Evolutionary conservation across 1,140 invertebrate genomes (phyloP).

Genomic region (Papilio polytes): DNA sequence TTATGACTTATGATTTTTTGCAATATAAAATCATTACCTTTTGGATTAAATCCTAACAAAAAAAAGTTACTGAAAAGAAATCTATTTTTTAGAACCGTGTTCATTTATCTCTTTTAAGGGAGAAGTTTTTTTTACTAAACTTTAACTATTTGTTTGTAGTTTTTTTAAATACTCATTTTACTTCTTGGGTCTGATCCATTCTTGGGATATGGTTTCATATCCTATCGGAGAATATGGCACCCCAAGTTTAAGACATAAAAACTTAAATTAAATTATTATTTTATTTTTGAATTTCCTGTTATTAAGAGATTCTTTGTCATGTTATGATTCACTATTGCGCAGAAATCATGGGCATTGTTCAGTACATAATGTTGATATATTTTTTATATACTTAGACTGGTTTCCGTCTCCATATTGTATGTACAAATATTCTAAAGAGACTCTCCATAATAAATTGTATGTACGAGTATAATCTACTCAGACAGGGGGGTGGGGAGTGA

Average conservation of each 20-base stretch:
- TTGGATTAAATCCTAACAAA: background rate
- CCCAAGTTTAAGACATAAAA: background rate
- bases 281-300: background rate
- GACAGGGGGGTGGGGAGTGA: slow-evolving; percentile 54
- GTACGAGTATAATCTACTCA: slow-evolving; percentile 63
- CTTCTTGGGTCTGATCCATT: no score
- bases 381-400: background rate
- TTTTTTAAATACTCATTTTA: background rate
- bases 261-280: background rate
- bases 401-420: slow-evolving; percentile 6
- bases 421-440: background rate
- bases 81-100: background rate
- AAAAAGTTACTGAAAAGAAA: no score
- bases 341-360: background rate
- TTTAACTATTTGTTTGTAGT: no score
- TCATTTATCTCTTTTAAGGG: background rate
- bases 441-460: slow-evolving; percentile 31
- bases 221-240: background rate
- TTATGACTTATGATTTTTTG: background rate
- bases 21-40: background rate
- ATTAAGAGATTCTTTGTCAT: background rate
- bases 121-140: background rate
- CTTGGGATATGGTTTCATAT: background rate
- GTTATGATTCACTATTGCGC: background rate
- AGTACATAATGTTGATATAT: background rate